Evolutionary conservation across 1,140 invertebrate species (phyloP), one percentile per base, ranked within the genome.

Genomic region (Achroia grisella): DNA sequence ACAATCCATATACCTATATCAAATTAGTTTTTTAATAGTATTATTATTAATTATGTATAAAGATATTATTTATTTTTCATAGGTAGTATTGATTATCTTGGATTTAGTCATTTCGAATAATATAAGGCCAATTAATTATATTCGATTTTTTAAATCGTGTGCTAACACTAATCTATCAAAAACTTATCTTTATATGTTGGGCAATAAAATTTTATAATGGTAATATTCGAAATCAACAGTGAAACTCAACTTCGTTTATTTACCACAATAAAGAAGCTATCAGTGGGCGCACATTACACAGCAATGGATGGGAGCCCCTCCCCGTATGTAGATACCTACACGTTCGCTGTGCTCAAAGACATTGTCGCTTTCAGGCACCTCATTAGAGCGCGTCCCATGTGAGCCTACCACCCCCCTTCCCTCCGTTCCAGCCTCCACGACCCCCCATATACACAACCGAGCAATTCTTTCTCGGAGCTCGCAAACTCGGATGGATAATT

Each of bases 321-420:
- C 69, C 70, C 68, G 48, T 80, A 83, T 77, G 73, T 83, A 83
- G 79, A 80, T 83, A 80, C 62, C 66, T 77, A 83, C 73, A 80
- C 79, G 71, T 80, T 83, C 77, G 79, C 71, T 80, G 78, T 78
- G 71, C 76, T 79, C 71, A 81, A 79, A 84, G 80, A 81, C 80
- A 84, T 84, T 84, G 80, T 84, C 80, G 77, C 80, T 84, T 84
- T 81, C 77, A 81, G 77, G 76, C 79, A 83, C 77, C 76, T 83
- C 79, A 83, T 83, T 83, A 83, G 77, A 78, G 79, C 68, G 69
- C 75, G 77, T 83, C 77, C 79, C 79, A 77, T 79, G 77, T 78
- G 74, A 80, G 79, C 75, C 75, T 78, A 78, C 68, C 69, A 62
- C 43, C 52, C 30, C 53, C 55, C 44, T 40, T 9, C 35, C 41